Conservation (phyloP, 2,113 vertebrate genomes). For the Oxygymnocypris stewartii region DNA sequence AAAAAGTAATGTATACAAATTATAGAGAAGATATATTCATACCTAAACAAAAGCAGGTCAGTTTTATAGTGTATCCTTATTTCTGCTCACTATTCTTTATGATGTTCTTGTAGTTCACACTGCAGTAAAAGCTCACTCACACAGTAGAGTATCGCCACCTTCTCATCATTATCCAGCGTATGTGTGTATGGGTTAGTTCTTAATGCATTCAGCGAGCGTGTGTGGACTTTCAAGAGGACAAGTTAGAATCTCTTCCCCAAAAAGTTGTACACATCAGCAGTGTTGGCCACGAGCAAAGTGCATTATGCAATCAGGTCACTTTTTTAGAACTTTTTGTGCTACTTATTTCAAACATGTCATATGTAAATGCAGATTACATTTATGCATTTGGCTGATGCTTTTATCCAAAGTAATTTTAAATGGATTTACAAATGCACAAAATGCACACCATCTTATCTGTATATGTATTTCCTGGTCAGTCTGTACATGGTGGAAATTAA, state of each 20-base stretch:
- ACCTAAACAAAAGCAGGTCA: not conserved
- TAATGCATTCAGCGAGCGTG: not conserved
- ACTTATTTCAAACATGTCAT: not conserved
- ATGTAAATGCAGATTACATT: not conserved
- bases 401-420: conserved; percentile 1
- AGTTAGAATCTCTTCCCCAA: not conserved
- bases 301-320: conserved; percentile 5
- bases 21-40: not conserved
- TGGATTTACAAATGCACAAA: not conserved
- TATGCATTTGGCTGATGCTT: not conserved
- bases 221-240: not conserved
- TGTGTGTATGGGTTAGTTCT: not conserved
- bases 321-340: not conserved
- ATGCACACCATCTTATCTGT: not conserved
- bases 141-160: not conserved
- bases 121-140: not conserved
- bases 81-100: conserved; percentile 4
- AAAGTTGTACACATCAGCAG: not conserved
- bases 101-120: not conserved
- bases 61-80: not conserved
- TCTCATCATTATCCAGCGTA: not conserved
- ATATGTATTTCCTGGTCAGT: not conserved
- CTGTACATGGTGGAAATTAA: not conserved
- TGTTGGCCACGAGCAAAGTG: not conserved
- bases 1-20: not conserved